A percentile compares a stretch with the other conserved stretches of the same genome.
These are phyloP conservation scores for Gari tellinella DNA, from an alignment of 2,888 invertebrate species.

Conservation along the genomic window DNA sequence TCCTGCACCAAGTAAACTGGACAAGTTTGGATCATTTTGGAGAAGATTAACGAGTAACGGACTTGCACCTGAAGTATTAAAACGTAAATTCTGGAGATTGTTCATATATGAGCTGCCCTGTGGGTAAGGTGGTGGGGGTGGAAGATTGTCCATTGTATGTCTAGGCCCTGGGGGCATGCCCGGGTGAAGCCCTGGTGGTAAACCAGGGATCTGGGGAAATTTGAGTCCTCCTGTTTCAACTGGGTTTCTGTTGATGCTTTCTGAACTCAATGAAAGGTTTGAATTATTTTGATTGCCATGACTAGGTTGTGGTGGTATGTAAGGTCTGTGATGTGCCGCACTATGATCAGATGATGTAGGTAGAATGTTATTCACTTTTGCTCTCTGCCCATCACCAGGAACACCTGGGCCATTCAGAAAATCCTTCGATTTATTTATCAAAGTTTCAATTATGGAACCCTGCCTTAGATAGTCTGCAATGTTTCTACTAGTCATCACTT, in stretches of 20 bases:
- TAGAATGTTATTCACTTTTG: conserved; percentile 41
- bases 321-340: conserved; percentile 28
- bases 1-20: conserved; percentile 64
- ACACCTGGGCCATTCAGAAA: conserved; percentile 1
- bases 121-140: conserved; percentile 78
- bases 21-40: conserved; percentile 89
- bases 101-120: conserved; percentile 70
- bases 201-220: conserved; percentile 59
- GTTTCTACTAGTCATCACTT: conserved; percentile 81
- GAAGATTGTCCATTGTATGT: conserved; percentile 60
- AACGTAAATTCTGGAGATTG: conserved; percentile 72
- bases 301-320: conserved; percentile 34
- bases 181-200: conserved; percentile 52
- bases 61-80: conserved; percentile 87
- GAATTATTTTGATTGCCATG: conserved; percentile 63
- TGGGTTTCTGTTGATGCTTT: conserved; percentile 60
- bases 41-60: conserved; percentile 95
- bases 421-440: conserved; percentile 56
- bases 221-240: conserved; percentile 51
- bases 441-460: conserved; percentile 74
- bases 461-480: conserved; percentile 83
- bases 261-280: conserved; percentile 44
- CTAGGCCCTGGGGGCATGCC: conserved; percentile 43
- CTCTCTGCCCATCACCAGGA: conserved; percentile 23
- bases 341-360: conserved; percentile 32